Base-by-base conservation (phyloP, 2,113 vertebrate genomes). In the Galeopterus variegatus region DNA sequence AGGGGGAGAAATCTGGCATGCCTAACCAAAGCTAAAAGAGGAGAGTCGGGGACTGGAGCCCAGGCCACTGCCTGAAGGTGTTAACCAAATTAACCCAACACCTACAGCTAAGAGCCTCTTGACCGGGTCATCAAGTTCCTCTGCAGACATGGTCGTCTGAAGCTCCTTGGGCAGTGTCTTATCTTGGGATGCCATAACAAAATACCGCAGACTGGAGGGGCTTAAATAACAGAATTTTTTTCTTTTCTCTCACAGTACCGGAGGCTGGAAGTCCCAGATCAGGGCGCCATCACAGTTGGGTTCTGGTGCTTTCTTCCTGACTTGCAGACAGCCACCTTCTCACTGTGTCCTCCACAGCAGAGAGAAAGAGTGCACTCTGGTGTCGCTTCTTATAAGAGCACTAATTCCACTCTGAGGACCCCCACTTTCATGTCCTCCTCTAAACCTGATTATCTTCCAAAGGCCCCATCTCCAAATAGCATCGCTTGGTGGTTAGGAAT, bases 21-120 rank as follows among this genome's bases (percentile, higher is more conserved):
- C 24, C 19, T 45, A 8, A 41, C 9, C 45, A 36, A 7, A n/a
- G 54, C 13, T n/a, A 24, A 62, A 41, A 23, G 58, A 65, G n/a
- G 23, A 18, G 19, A 52, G 2, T 5, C 23, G 0, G 0, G 15
- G 48, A 11, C 67, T 28, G 18, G 36, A 67, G 31, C 26, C 33
- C 60, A 62, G 82, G 48, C 19, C 5, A 1, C 10, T 15, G 48
- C 1, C 58, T 17, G 56, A 26, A 48, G 18, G 14, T 13, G 36
- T 18, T 24, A 36, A 8, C 50, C 54, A 45, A 18, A 24, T 5
- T 17, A 11, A 1, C 24, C 83, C 41, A 28, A 10, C 56, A 26
- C 45, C 52, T 50, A 13, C 3, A 54, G 48, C 52, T 28, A 6
- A 13, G 3, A 10, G 14, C 24, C 13, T 65, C 6, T 48, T 83